These are phyloP conservation scores for Ailurus styani DNA, from an alignment of 2,113 vertebrate species.

Conservation along the genomic window DNA sequence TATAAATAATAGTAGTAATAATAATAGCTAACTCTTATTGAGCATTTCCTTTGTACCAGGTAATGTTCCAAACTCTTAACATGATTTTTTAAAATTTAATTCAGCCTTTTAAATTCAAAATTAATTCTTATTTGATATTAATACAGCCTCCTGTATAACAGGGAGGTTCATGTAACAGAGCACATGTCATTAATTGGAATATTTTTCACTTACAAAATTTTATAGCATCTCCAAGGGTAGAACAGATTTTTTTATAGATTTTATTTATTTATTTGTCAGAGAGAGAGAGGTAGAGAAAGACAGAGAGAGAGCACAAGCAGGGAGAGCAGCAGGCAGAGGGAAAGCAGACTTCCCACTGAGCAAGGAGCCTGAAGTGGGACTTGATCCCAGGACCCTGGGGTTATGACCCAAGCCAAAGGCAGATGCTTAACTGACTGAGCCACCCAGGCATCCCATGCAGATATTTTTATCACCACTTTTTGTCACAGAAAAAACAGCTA, in stretches of 20 bases:
- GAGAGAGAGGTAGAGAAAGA: background rate
- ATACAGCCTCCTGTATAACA: background rate
- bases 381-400: background rate
- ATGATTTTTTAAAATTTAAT: background rate
- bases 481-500: background rate
- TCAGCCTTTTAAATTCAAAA: background rate
- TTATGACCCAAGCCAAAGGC: background rate
- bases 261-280: background rate
- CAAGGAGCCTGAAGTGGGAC: background rate
- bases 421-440: background rate
- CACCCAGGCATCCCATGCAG: background rate
- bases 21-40: background rate
- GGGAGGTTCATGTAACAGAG: background rate
- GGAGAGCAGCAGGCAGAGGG: background rate
- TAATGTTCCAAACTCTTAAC: background rate
- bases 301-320: background rate
- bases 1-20: background rate
- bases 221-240: background rate
- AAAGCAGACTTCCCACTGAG: background rate
- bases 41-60: background rate
- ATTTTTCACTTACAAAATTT: background rate
- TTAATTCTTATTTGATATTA: background rate
- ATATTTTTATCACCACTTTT: constrained; percentile 1
- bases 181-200: background rate
- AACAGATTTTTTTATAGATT: background rate